A percentile compares a stretch with the other conserved stretches of the same genome.
Conservation (phyloP, 2,113 vertebrate species). For the Halcyon senegalensis region DNA sequence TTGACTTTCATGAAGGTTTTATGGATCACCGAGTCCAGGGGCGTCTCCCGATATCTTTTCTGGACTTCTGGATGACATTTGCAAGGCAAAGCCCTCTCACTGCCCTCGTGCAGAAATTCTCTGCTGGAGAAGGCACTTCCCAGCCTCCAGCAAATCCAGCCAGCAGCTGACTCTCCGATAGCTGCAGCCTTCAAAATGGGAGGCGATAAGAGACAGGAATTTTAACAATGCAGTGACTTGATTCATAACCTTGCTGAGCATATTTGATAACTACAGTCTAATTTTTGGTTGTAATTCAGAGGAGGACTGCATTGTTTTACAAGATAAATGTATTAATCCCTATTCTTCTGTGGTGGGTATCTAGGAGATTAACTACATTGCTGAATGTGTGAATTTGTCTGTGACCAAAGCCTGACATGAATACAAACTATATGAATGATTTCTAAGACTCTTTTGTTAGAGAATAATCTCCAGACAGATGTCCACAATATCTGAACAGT, state of each 20-base stretch:
- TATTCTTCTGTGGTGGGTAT: conserved; percentile 70
- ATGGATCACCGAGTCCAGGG: conserved; percentile 60
- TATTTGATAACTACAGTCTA: conserved; percentile 70
- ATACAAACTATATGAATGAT: conserved; percentile 70
- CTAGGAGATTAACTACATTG: conserved; percentile 72
- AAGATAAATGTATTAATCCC: conserved; percentile 76
- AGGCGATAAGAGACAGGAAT: conserved; percentile 46
- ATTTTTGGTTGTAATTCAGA: conserved; percentile 74
- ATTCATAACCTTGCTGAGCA: conserved; percentile 71
- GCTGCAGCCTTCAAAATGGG: conserved; percentile 26
- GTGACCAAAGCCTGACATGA: conserved; percentile 70
- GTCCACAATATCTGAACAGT: not conserved
- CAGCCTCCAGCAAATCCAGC: conserved; percentile 54
- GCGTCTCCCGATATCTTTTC: conserved; percentile 20
- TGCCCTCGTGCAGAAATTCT: conserved; percentile 50
- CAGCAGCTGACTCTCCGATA: conserved; percentile 33
- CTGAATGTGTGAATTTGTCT: conserved; percentile 74
- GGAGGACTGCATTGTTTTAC: conserved; percentile 71
- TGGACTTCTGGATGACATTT: conserved; percentile 64
- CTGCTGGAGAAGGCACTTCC: conserved; percentile 58
- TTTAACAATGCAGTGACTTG: conserved; percentile 62
- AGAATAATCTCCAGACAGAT: conserved; percentile 42
- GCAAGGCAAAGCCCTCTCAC: conserved; percentile 66
- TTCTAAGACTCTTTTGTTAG: conserved; percentile 52
- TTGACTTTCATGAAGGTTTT: conserved; percentile 74